Evolutionary conservation across 2,888 invertebrate species (phyloP).

Genomic region (Pseudococcus viburni): DNA sequence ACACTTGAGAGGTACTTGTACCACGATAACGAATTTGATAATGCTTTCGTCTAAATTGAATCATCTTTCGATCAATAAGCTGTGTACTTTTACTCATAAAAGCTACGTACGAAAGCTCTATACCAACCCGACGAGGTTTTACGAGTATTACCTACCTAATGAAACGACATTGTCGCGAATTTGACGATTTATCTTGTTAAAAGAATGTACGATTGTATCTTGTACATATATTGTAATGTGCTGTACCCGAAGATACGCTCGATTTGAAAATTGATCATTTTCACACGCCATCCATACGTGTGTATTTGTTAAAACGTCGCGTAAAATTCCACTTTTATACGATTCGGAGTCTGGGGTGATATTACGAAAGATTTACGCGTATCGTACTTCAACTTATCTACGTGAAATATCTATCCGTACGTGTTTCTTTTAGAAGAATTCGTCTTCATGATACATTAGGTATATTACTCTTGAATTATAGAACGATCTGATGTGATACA

Average conservation of each 20-base stretch:
- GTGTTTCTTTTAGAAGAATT: not conserved
- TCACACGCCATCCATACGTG: too few species aligned
- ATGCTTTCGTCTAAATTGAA: not conserved
- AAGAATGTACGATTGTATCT: not conserved
- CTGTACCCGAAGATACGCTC: too few species aligned
- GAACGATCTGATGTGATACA: too few species aligned
- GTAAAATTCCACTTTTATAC: too few species aligned
- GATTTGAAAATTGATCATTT: too few species aligned
- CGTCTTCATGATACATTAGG: not conserved
- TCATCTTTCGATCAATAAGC: slow-evolving; percentile 15
- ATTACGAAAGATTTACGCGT: too few species aligned
- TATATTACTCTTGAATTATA: too few species aligned
- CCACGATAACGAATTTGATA: not conserved
- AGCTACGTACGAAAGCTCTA: not conserved
- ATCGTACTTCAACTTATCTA: too few species aligned
- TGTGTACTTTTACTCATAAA: not conserved
- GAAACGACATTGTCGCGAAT: not conserved
- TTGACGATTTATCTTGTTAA: not conserved
- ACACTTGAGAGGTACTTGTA: not conserved
- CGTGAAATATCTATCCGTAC: too few species aligned
- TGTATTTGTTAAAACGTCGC: too few species aligned
- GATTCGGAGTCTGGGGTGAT: too few species aligned
- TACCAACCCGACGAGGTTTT: too few species aligned
- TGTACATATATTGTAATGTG: not conserved
- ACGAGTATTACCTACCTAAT: not conserved